A percentile compares a stretch with the other conserved stretches of the same genome.
Evolutionary conservation across 2,797 vertebrate species (phyloP).

Genomic region (Lithobates pipiens): DNA sequence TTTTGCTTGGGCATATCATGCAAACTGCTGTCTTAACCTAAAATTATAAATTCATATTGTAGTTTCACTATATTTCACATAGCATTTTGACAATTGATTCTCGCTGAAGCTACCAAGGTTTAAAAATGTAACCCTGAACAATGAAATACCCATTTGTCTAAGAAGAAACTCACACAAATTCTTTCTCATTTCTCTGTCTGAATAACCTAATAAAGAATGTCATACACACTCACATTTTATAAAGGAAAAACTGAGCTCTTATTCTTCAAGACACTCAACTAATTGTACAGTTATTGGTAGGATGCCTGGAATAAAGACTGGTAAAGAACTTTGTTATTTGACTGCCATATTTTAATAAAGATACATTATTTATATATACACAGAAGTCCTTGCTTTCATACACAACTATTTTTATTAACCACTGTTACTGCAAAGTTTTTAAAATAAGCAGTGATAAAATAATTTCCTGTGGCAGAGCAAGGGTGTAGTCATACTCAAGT

Average conservation of each 20-base stretch:
- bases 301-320: slow-evolving; percentile 44
- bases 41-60: too few species aligned
- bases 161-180: slow-evolving; percentile 12
- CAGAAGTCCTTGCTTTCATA: not conserved
- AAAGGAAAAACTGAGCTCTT: slow-evolving; percentile 33
- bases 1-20: too few species aligned
- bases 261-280: slow-evolving; percentile 25
- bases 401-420: not conserved
- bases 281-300: slow-evolving; percentile 37
- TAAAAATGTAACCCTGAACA: not conserved
- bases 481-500: too few species aligned
- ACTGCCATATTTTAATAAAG: slow-evolving; percentile 20
- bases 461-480: too few species aligned
- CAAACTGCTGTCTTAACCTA: too few species aligned
- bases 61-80: too few species aligned
- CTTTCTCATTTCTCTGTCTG: slow-evolving; percentile 24
- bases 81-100: too few species aligned
- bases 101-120: not conserved
- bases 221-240: slow-evolving; percentile 39
- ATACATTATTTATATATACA: not conserved
- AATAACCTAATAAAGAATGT: slow-evolving; percentile 25
- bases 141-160: slow-evolving; percentile 9
- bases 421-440: not conserved
- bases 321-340: slow-evolving; percentile 21
- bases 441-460: not conserved